Percentiles rank a stretch among this genome's conserved stretches.
Conservation (phyloP, 2,888 invertebrate species). For the Heteropelma amictum region DNA sequence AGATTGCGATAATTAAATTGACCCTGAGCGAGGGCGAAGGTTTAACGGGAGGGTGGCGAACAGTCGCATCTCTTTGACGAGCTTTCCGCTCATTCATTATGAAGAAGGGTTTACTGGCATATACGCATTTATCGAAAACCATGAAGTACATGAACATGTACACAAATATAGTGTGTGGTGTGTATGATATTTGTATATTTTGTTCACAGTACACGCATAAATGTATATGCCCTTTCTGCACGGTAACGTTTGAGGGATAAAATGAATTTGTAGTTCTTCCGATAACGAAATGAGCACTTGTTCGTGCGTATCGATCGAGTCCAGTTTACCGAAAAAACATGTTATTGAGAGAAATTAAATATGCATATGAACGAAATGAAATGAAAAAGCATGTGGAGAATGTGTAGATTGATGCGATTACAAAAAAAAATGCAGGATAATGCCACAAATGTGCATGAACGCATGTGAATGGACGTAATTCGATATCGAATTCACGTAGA, state of each 20-base stretch:
- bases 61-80: conserved; percentile 30
- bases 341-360: no score
- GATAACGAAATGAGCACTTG: no score
- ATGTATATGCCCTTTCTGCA: background rate
- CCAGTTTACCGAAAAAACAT: no score
- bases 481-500: no score
- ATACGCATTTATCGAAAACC: background rate
- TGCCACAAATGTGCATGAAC: no score
- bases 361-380: no score
- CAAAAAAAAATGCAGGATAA: no score
- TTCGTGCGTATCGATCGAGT: no score
- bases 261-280: background rate
- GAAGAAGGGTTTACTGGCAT: background rate
- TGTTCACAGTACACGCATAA: background rate
- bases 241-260: background rate
- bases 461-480: no score
- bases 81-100: background rate
- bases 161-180: background rate
- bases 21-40: background rate
- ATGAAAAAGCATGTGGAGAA: no score
- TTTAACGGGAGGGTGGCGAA: background rate
- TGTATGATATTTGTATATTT: background rate
- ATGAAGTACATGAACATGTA: background rate
- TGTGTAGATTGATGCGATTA: no score
- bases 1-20: conserved; percentile 45